Percentiles rank a stretch among this genome's conserved stretches.
These are phyloP conservation scores for Gnatocerus cornutus DNA, from an alignment of 2,888 invertebrate genomes.

Conservation along the genomic window DNA sequence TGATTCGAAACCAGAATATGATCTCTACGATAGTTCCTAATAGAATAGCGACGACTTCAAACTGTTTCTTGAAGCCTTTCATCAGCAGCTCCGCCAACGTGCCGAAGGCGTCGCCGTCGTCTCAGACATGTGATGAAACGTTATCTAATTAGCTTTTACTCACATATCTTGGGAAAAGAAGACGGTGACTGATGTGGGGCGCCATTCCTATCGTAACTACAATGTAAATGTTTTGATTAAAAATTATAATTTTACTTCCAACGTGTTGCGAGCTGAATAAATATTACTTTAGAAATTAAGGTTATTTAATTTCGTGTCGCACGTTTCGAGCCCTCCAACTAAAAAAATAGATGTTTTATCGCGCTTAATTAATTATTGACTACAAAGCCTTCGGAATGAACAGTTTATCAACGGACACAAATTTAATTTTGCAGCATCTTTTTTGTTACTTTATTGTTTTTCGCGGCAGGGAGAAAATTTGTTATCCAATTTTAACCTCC, in stretches of 20 bases:
- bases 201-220: background rate
- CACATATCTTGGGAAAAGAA: background rate
- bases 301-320: background rate
- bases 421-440: too few species aligned
- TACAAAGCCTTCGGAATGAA: too few species aligned
- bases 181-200: background rate
- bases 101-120: constrained; percentile 10
- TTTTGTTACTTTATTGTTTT: too few species aligned
- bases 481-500: background rate
- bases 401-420: too few species aligned
- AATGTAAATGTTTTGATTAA: constrained; percentile 6
- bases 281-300: constrained; percentile 1
- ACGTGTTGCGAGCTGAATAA: background rate
- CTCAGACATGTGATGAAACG: background rate
- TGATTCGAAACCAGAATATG: constrained; percentile 50
- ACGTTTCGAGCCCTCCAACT: too few species aligned
- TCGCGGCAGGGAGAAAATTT: too few species aligned
- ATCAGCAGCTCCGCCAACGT: constrained; percentile 11
- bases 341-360: too few species aligned
- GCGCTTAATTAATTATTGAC: too few species aligned
- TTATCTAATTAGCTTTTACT: constrained; percentile 17
- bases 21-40: constrained; percentile 52
- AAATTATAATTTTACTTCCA: constrained; percentile 2
- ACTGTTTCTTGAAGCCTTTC: constrained; percentile 25
- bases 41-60: constrained; percentile 46